Evolutionary conservation across 1,140 invertebrate genomes (phyloP).

Genomic region (Plodia interpunctella): DNA sequence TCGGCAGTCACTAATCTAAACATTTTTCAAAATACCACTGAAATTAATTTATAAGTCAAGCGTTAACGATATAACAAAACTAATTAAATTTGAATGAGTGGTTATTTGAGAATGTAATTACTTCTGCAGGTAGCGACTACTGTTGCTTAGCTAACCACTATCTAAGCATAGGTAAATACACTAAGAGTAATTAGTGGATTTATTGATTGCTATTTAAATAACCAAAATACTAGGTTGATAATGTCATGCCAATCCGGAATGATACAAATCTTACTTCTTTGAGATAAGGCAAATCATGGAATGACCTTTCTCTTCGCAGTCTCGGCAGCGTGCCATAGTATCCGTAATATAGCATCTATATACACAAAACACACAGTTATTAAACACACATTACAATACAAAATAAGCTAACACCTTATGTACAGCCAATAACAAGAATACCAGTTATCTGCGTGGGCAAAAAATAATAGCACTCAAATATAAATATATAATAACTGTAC

Average conservation of each 20-base stretch:
- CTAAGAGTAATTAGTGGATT: neutral
- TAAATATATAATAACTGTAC: conserved; percentile 8
- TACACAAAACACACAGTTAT: conserved; percentile 54
- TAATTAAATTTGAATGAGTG: neutral
- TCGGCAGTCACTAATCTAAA: no score
- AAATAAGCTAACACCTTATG: neutral
- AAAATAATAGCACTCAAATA: conserved; percentile 6
- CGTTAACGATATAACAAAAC: neutral
- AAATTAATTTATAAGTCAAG: no score
- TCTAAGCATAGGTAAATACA: neutral
- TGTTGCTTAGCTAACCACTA: neutral
- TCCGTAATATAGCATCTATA: conserved; percentile 81
- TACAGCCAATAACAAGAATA: neutral
- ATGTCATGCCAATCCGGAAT: conserved; percentile 45
- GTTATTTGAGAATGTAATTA: neutral
- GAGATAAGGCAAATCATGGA: conserved; percentile 82
- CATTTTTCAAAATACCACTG: no score
- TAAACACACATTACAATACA: conserved; percentile 22
- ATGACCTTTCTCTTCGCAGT: conserved; percentile 84
- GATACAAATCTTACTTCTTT: conserved; percentile 78
- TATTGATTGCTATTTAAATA: conserved; percentile 3
- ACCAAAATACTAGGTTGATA: conserved; percentile 1
- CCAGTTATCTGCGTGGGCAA: conserved; percentile 1
- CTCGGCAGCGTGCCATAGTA: conserved; percentile 83
- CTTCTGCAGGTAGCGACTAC: neutral